phyloP scores from a whole-genome alignment of 2,113 vertebrate species.

The Oxyruncus cristatus region DNA sequence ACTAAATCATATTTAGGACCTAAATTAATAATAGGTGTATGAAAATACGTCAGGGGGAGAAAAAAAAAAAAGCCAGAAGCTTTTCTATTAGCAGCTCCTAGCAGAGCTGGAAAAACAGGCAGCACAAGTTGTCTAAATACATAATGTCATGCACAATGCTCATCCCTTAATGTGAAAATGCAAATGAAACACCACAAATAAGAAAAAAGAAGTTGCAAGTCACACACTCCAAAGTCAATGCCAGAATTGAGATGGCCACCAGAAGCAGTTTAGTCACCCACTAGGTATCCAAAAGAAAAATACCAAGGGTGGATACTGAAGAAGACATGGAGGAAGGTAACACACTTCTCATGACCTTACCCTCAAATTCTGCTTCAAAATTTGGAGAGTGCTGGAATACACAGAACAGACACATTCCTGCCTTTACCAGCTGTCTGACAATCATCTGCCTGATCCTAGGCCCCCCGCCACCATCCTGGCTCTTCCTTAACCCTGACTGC shows the following conservation, averaged over 20 bases:
- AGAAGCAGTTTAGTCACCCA: not conserved
- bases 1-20: not conserved
- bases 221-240: not conserved
- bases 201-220: not conserved
- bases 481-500: not conserved
- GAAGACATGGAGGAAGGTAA: not conserved
- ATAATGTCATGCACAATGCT: fast-evolving
- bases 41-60: not conserved
- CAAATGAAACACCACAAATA: not conserved
- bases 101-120: not conserved
- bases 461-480: not conserved
- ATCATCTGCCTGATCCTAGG: not conserved
- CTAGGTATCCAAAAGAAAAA: not conserved
- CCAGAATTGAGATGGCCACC: not conserved
- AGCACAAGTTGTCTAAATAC: not conserved
- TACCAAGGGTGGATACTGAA: not conserved
- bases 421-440: not conserved
- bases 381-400: not conserved
- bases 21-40: not conserved
- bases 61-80: not conserved
- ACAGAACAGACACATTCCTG: not conserved
- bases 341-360: not conserved
- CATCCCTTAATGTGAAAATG: not conserved
- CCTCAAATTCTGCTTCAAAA: not conserved
- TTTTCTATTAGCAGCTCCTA: not conserved